Evolutionary conservation across 2,797 vertebrate genomes (phyloP).

Genomic region (Scyliorhinus canicula): DNA sequence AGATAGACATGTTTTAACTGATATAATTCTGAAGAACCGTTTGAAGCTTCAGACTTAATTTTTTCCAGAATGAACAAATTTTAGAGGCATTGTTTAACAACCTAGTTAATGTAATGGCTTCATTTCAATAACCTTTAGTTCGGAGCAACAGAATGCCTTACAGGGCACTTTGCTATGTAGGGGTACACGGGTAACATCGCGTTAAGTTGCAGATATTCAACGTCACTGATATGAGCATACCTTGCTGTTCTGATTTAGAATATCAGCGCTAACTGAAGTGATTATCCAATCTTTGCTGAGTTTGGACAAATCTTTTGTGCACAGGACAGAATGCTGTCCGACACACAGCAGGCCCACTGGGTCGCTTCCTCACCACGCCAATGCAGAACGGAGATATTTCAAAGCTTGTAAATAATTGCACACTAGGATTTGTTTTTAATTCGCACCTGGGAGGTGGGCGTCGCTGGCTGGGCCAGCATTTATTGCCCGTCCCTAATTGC

Average conservation of each 20-base stretch:
- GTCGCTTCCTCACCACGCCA: too few relatives aligned
- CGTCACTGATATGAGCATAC: background rate
- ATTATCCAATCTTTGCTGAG: background rate
- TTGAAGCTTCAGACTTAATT: background rate
- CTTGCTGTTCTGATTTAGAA: background rate
- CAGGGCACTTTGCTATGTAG: background rate
- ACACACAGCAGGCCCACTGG: too few relatives aligned
- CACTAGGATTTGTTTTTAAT: too few relatives aligned
- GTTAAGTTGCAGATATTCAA: background rate
- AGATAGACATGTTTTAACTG: background rate
- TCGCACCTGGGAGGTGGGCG: too few relatives aligned
- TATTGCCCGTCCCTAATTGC: too few relatives aligned
- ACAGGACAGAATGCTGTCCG: background rate
- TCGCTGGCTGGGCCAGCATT: too few relatives aligned
- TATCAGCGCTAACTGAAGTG: background rate
- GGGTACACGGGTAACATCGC: background rate
- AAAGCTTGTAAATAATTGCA: background rate
- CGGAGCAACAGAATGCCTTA: background rate
- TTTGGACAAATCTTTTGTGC: background rate
- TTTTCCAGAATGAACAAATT: background rate
- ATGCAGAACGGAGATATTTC: background rate
- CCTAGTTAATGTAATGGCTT: background rate
- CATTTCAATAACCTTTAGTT: background rate
- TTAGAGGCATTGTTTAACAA: background rate
- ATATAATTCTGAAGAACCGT: background rate